phyloP scores from a whole-genome alignment of 2,888 invertebrate genomes.

The Ochropacha duplaris region DNA sequence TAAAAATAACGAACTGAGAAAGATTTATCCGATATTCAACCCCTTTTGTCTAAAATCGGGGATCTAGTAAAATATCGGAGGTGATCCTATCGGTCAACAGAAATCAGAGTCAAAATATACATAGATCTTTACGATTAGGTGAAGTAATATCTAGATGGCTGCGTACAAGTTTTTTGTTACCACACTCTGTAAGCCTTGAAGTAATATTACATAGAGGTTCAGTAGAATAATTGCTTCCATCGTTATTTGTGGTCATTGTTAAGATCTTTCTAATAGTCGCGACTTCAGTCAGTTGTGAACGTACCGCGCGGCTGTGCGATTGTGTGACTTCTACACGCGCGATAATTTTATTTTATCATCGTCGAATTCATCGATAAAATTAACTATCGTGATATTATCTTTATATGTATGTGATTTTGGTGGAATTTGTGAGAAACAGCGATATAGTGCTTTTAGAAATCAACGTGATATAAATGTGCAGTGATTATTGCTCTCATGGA shows the following conservation, averaged over 20 bases:
- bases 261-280: constrained; percentile 62
- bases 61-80: no score
- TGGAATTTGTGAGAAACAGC: background rate
- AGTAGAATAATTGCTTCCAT: constrained; percentile 32
- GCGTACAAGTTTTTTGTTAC: constrained; percentile 33
- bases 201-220: constrained; percentile 31
- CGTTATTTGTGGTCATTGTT: constrained; percentile 63
- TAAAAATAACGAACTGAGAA: no score
- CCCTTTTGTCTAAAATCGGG: no score
- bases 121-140: background rate
- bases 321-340: constrained; percentile 26
- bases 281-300: constrained; percentile 63
- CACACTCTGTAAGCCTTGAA: constrained; percentile 42
- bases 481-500: no score
- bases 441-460: background rate
- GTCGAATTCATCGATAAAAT: background rate
- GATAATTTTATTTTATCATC: background rate
- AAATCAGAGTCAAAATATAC: background rate
- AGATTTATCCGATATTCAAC: no score
- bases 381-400: constrained; percentile 18
- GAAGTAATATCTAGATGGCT: constrained; percentile 10
- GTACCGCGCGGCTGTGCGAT: constrained; percentile 51
- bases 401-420: constrained; percentile 9
- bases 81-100: background rate
- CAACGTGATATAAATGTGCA: no score